These are phyloP conservation scores for Gyps fulvus DNA, from an alignment of 2,113 vertebrate species.

Conservation along the genomic window DNA sequence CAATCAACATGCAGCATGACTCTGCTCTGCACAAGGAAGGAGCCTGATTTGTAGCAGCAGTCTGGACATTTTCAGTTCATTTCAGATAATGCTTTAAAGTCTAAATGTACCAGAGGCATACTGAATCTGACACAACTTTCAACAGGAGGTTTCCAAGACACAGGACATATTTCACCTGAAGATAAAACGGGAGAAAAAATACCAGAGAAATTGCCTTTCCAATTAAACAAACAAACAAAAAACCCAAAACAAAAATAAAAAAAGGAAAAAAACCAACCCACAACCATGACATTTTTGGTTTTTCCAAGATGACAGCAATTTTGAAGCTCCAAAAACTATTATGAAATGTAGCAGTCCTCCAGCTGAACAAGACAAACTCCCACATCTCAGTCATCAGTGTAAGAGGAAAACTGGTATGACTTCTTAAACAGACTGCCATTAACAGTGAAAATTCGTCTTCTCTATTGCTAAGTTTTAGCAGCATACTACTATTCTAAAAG, in stretches of 20 bases:
- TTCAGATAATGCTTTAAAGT: background rate
- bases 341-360: background rate
- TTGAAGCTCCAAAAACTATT: background rate
- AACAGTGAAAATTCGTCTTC: background rate
- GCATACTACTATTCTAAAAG: background rate
- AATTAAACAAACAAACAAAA: background rate
- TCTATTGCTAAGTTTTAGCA: background rate
- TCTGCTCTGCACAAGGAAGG: background rate
- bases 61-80: background rate
- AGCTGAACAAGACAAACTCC: background rate
- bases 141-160: background rate
- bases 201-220: background rate
- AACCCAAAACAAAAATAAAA: too few species aligned
- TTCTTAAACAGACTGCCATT: background rate
- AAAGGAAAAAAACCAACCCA: too few species aligned
- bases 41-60: background rate
- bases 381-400: background rate
- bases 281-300: background rate
- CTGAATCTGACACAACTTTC: background rate
- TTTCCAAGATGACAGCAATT: background rate
- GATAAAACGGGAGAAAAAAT: background rate
- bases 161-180: background rate
- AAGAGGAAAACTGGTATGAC: background rate
- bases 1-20: slow-evolving; percentile 24
- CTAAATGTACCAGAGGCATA: background rate